Evolutionary conservation across 2,797 vertebrate species (phyloP).

Genomic region (Propithecus deckenii): DNA sequence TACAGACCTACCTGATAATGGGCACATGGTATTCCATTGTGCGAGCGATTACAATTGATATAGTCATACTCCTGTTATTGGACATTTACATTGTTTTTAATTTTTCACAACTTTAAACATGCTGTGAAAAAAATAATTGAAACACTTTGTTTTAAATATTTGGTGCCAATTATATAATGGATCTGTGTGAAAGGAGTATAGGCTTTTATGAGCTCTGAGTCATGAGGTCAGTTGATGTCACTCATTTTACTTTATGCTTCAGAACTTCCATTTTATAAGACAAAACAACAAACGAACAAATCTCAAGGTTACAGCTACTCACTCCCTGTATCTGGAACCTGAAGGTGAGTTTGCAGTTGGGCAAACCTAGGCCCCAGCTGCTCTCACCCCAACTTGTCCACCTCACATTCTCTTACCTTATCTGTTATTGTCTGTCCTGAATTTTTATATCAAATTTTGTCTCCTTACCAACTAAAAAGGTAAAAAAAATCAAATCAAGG

Average conservation of each 20-base stretch:
- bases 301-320: background rate
- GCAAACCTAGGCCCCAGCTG: background rate
- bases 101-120: slow-evolving; percentile 5
- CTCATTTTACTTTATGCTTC: slow-evolving; percentile 22
- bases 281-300: background rate
- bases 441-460: background rate
- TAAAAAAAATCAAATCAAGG: background rate
- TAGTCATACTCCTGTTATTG: background rate
- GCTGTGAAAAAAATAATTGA: background rate
- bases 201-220: background rate
- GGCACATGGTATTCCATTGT: background rate
- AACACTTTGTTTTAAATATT: background rate
- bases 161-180: slow-evolving; percentile 48
- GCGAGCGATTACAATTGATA: background rate
- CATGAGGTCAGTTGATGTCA: background rate
- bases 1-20: background rate
- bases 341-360: background rate
- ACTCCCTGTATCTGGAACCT: background rate
- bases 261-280: background rate
- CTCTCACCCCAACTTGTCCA: background rate
- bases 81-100: background rate
- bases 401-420: background rate
- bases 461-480: background rate
- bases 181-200: background rate
- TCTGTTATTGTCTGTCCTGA: background rate